phyloP scores from a whole-genome alignment of 2,797 vertebrate species.

The Meda fulgida region DNA sequence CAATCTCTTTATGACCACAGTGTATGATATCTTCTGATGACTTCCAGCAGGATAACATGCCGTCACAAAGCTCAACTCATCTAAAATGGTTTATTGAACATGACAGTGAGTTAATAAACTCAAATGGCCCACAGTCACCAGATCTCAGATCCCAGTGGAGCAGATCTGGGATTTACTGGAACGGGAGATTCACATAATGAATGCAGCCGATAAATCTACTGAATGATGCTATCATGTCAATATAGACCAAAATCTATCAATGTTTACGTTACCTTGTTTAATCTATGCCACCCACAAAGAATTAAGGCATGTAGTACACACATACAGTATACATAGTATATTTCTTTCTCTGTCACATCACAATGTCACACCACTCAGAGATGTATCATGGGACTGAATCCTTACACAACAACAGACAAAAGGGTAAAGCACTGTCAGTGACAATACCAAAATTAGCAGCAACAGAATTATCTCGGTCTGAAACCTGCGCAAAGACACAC shows the following conservation, averaged over 20 bases:
- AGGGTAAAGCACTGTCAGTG: not conserved
- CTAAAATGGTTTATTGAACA: not conserved
- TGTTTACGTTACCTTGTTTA: not conserved
- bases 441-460: slow-evolving; percentile 5
- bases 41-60: slow-evolving; percentile 44
- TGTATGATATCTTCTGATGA: slow-evolving; percentile 39
- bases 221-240: slow-evolving; percentile 53
- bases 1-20: not conserved
- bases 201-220: too few species aligned
- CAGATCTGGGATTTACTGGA: slow-evolving; percentile 57
- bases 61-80: not conserved
- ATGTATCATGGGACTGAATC: slow-evolving; percentile 4
- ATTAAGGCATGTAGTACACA: not conserved
- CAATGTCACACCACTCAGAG: not conserved
- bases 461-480: not conserved
- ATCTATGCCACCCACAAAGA: not conserved
- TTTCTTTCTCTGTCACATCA: not conserved
- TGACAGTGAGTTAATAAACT: not conserved
- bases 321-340: too few species aligned
- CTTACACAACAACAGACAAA: not conserved
- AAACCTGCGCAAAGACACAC: not conserved
- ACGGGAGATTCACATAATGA: slow-evolving; percentile 61
- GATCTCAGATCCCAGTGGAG: not conserved
- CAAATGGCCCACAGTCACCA: not conserved
- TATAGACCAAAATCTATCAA: not conserved